Percentiles rank a stretch among this genome's conserved stretches.
Conservation (phyloP, 2,888 invertebrate genomes). For the Drosophila histrio region DNA sequence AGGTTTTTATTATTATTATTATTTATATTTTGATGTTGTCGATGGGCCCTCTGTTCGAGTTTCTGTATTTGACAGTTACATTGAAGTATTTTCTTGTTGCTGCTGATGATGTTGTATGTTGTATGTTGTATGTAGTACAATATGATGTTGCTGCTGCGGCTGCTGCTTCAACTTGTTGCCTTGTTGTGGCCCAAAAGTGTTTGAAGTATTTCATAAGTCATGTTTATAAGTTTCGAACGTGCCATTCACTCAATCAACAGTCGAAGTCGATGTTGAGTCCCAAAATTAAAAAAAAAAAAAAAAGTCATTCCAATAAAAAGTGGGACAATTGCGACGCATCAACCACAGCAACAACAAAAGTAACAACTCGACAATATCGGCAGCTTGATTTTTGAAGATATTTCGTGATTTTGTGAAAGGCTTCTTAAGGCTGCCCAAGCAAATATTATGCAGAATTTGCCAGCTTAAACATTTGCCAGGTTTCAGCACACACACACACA, state of each 20-base stretch:
- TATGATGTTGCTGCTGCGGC: constrained; percentile 33
- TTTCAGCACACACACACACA: constrained; percentile 48
- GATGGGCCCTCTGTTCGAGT: constrained; percentile 33
- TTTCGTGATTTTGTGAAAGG: constrained; percentile 78
- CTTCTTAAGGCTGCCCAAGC: constrained; percentile 69
- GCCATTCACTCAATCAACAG: constrained; percentile 77
- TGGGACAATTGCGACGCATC: constrained; percentile 76
- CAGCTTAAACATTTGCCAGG: constrained; percentile 69
- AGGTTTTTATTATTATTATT: constrained; percentile 26
- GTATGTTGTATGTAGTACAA: constrained; percentile 14
- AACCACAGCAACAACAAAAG: constrained; percentile 28
- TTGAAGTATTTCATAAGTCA: constrained; percentile 78
- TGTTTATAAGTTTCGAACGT: constrained; percentile 76
- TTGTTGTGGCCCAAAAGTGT: constrained; percentile 37
- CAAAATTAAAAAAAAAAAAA: constrained; percentile 33
- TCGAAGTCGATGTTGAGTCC: constrained; percentile 21
- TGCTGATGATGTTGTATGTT: constrained; percentile 47
- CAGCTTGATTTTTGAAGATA: constrained; percentile 71
- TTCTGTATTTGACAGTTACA: constrained; percentile 73
- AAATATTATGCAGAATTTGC: constrained; percentile 74
- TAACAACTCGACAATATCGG: constrained; percentile 62
- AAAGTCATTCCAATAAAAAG: constrained; percentile 79
- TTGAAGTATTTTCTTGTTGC: constrained; percentile 32
- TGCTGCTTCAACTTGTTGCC: constrained; percentile 50
- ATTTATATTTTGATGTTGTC: constrained; percentile 22